Evolutionary conservation across 30 jellyfish, hydroid and myxozoan genomes (phyloP).

Genomic region (Hydractinia symbiolongicarpus): DNA sequence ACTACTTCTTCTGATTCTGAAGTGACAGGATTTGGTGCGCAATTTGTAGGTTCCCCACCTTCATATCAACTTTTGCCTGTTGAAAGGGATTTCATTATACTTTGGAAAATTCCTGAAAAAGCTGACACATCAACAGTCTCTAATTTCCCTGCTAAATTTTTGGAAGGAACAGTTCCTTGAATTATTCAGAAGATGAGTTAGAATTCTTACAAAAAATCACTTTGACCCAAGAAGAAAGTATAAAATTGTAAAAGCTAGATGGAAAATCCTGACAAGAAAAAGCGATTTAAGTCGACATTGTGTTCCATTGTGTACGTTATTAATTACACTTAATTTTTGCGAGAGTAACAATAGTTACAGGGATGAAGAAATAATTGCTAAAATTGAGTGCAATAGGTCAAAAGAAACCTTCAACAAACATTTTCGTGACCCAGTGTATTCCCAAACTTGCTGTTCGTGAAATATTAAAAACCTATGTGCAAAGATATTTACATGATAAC

Average conservation of each 20-base stretch:
- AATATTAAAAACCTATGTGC: too few species aligned
- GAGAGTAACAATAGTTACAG: too few species aligned
- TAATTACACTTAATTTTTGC: too few species aligned
- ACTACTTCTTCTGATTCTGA: constrained; percentile 1
- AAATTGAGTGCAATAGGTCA: too few species aligned
- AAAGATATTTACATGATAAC: too few species aligned
- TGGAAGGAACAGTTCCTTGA: neutral
- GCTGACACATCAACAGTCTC: neutral
- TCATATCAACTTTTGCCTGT: constrained; percentile 10
- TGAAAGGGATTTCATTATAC: neutral
- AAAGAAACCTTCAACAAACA: too few species aligned
- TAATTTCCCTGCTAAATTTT: neutral
- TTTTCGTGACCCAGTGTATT: too few species aligned
- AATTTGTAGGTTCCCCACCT: constrained; percentile 1
- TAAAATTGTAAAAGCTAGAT: neutral
- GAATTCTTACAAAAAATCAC: neutral
- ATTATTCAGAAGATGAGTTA: neutral
- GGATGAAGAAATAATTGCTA: too few species aligned
- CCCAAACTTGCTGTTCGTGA: too few species aligned
- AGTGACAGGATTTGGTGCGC: neutral
- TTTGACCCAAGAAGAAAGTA: neutral
- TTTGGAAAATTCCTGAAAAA: neutral
- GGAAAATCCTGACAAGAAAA: too few species aligned
- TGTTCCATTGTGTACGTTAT: too few species aligned
- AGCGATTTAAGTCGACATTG: too few species aligned